Base-by-base conservation (phyloP, 1,140 invertebrate species). In the Orussus abietinus region DNA sequence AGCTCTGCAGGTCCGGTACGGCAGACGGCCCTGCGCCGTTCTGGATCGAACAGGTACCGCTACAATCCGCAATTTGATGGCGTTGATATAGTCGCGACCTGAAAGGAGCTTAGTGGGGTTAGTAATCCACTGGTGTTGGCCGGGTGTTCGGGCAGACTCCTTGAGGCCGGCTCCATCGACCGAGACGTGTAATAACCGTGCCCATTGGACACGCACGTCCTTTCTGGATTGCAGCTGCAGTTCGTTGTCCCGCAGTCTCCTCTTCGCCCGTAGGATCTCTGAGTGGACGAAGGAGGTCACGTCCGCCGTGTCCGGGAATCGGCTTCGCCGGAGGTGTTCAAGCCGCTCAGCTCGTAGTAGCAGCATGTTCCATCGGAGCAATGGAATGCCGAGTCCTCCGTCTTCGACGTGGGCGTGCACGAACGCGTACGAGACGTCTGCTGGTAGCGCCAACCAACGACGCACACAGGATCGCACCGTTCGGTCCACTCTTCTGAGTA, bases 371-470 rank as follows among this genome's bases (percentile, higher is more conserved):
- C 47, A 54, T 3, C 53, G 14, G 6, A 58, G 17, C 0, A 50
- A 49, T 1, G 53, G 53, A 3, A 67, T 43, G 0, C 53, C 53
- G 4, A 63, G 41, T 5, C 61, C 67, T 6, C 64, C 69, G 30
- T 68, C 55, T 1, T 17, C 37, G 0, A 49, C 17, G 0, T 38
- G 10, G 0, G 65, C 57, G 34, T 75, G 61, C 35, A 74, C 56
- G 20, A 59, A 69, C 0, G 38, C 57, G 0, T 43, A 57, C 0
- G 64, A 51, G 0, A 49, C 41, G 40, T 74, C 68, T 4, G 51
- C 32, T 0, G 68, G 68, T 0, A 72, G 39, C 10, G 47, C n/a
- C 1, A 70, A 34, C 62, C 62, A 66, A 12, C 47, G 39, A 32
- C 63, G 39, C 0, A 66, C 52, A 0, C 40, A 34, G 1, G n/a